Evolutionary conservation across 2,888 invertebrate species (phyloP), one percentile per base, ranked within the genome.

Genomic region (Yponomeuta evonymella): DNA sequence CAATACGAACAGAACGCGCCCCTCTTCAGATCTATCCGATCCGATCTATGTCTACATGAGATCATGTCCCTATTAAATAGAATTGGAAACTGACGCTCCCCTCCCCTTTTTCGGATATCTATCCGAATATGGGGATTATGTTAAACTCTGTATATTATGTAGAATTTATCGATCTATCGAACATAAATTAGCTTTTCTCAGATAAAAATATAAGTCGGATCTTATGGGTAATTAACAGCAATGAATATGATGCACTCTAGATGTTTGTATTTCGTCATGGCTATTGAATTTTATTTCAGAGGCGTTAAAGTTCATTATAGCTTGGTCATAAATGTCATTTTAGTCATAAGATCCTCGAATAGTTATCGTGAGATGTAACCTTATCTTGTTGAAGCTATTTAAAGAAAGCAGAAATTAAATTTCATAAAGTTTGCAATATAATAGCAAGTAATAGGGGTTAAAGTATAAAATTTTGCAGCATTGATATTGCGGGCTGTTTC

Each of bases 341-440:
- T 58, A 65, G 65, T 65, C 65, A 9, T 65, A 65, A 65, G 51
- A 58, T 58, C 51, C 51, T 58, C 2, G 2, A 58, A 58, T 58
- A 58, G 15, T 15, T 58, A 58, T 15, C 51, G 51, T 58, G 51
- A 12, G 51, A 15, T 58, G 51, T 58, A 58, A 58, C 51, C 51
- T 15, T 58, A 58, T 15, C 15, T 30, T 65, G 65, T 65, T 65
- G 65, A 30, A 33, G 29, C 70, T 23, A 12, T 68, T 48, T 62
- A 70, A 58, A 58, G 15, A 36, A 36, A 48, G 67, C 67, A 33
- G 48, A 48, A 51, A 69, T 58, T 71, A 69, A 51, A n/a, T 69
- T 48, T 66, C 51, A 70, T 66, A 71, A 48, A 65, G 51, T 70
- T 72, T 69, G 70, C 69, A 69, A 69, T 71, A 62, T 70, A 48